These are phyloP conservation scores for Patella vulgata DNA, from an alignment of 1,140 invertebrate genomes.

Conservation along the genomic window DNA sequence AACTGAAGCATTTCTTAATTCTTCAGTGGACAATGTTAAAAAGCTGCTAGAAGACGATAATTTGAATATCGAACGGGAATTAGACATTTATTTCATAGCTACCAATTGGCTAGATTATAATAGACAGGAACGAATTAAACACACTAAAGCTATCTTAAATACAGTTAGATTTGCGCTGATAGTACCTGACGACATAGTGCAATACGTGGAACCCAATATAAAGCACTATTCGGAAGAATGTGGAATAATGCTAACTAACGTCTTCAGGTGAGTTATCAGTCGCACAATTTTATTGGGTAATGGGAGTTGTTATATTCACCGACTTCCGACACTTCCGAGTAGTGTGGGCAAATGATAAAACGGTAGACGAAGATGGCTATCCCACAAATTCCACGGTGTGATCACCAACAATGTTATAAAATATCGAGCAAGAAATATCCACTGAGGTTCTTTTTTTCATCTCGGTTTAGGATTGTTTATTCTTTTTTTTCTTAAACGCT, in stretches of 20 bases:
- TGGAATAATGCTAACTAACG: slow-evolving; percentile 28
- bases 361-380: too few species aligned
- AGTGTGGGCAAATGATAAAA: too few species aligned
- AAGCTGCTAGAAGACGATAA: slow-evolving; percentile 13
- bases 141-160: slow-evolving; percentile 17
- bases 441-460: too few species aligned
- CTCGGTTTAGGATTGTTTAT: too few species aligned
- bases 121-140: slow-evolving; percentile 24
- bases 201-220: slow-evolving; percentile 30
- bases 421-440: too few species aligned
- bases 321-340: too few species aligned
- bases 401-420: too few species aligned
- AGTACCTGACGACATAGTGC: slow-evolving; percentile 30
- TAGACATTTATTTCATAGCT: slow-evolving; percentile 36
- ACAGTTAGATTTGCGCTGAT: slow-evolving; percentile 34
- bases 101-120: slow-evolving; percentile 38
- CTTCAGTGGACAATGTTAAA: slow-evolving; percentile 3
- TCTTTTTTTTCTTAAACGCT: too few species aligned
- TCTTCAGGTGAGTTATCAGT: slow-evolving; percentile 35
- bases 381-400: too few species aligned
- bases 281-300: too few species aligned
- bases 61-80: slow-evolving; percentile 20
- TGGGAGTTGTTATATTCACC: too few species aligned
- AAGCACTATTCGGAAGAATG: slow-evolving; percentile 22
- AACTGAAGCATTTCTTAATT: slow-evolving; percentile 4